These are phyloP conservation scores for Leptinotarsa juncta DNA, from an alignment of 2,888 invertebrate species.

Conservation along the genomic window DNA sequence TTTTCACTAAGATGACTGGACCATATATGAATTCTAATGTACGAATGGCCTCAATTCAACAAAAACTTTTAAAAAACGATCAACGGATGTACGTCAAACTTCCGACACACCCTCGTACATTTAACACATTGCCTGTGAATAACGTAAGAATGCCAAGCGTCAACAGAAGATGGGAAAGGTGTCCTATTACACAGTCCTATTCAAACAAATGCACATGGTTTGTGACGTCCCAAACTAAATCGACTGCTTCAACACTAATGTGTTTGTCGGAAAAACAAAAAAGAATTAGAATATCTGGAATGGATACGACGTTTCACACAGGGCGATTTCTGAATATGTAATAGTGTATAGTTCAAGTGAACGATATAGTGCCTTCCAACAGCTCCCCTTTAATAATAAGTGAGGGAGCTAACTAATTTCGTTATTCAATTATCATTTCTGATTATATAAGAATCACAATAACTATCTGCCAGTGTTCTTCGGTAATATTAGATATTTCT, in stretches of 20 bases:
- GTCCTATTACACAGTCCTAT: slow-evolving; percentile 1
- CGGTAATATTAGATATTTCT: too few species aligned
- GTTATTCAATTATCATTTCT: too few species aligned
- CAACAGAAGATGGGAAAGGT: slow-evolving; percentile 15
- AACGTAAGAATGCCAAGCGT: slow-evolving; percentile 8
- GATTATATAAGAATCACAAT: too few species aligned
- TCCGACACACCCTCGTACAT: not conserved
- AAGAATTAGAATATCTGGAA: slow-evolving; percentile 7
- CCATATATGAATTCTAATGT: not conserved
- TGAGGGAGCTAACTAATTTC: too few species aligned
- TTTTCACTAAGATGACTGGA: not conserved
- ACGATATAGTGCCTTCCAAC: too few species aligned
- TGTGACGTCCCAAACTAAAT: slow-evolving; percentile 14
- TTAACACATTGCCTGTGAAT: not conserved
- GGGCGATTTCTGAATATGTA: not conserved
- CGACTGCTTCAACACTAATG: slow-evolving; percentile 15
- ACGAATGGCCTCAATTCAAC: not conserved
- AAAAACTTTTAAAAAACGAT: not conserved
- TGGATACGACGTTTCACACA: not conserved
- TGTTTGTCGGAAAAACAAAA: slow-evolving; percentile 7
- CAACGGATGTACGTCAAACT: slow-evolving; percentile 1
- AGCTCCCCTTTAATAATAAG: too few species aligned
- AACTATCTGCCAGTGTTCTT: too few species aligned
- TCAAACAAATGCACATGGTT: slow-evolving; percentile 14
- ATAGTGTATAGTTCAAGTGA: too few species aligned